These are phyloP conservation scores for Chironomus riparius DNA, from an alignment of 2,888 invertebrate genomes.

Conservation along the genomic window DNA sequence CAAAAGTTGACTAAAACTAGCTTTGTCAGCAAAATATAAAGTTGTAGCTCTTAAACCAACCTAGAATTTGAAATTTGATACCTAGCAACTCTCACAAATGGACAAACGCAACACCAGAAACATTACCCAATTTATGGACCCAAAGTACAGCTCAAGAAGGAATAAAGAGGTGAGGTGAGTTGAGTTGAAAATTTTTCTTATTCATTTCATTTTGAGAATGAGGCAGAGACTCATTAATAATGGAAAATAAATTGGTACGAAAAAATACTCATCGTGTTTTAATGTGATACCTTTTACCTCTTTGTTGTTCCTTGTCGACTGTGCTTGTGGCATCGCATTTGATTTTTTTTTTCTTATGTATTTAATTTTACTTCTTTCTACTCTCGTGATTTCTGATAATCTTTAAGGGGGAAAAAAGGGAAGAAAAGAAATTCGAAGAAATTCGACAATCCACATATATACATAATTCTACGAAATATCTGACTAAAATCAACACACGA, in stretches of 20 bases:
- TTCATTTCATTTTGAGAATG: not conserved
- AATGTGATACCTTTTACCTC: constrained; percentile 26
- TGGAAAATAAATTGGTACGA: constrained; percentile 20
- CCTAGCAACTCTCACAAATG: too few species aligned
- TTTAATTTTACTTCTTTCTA: not conserved
- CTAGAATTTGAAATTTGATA: too few species aligned
- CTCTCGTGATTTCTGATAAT: constrained; percentile 6
- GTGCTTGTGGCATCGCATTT: constrained; percentile 22
- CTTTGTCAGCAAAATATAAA: too few species aligned
- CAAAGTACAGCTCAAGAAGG: not conserved
- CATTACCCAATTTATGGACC: not conserved
- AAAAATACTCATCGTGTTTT: constrained; percentile 17
- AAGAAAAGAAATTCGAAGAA: constrained; percentile 17
- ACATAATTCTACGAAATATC: constrained; percentile 27
- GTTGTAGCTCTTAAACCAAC: too few species aligned
- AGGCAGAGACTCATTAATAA: constrained; percentile 26
- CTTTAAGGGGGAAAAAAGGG: not conserved
- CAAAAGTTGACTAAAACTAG: too few species aligned
- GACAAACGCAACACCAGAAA: too few species aligned
- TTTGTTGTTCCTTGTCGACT: not conserved
- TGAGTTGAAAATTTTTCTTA: not conserved
- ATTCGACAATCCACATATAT: constrained; percentile 22
- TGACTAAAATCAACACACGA: constrained; percentile 2
- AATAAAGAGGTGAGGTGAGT: not conserved
- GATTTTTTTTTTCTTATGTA: constrained; percentile 12